Evolutionary conservation across 2,113 vertebrate species (phyloP), one percentile per base, ranked within the genome.

Genomic region (Sturnus vulgaris): DNA sequence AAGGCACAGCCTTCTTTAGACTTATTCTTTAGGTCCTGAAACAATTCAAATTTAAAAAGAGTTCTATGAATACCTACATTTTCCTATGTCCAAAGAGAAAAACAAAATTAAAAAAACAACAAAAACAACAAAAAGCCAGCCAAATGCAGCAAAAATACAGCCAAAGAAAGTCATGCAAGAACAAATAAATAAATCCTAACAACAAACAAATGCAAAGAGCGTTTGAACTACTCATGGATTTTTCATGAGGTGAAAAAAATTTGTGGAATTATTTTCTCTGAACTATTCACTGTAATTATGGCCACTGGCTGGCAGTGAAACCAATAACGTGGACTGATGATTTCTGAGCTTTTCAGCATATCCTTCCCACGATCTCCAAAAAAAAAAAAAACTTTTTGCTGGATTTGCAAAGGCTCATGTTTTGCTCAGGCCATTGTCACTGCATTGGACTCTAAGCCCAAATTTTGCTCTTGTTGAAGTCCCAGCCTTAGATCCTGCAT

Each of bases 161-260:
- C 55, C 82, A 65, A 69, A 60, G 56, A 61, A 82, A 76, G 60
- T 49, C 44, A 24, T 2, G 10, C 59, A 72, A 78, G 46, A 68
- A 24, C 28, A 90, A 72, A 77, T 40, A 83, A 87, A 72, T 60
- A 72, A 77, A 64, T 60, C 68, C 9, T 28, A 93, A 77, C 42
- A 57, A 73, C 60, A 83, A 88, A 79, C 42, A 76, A 68, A 86
- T 15, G 30, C 5, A 2, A 92, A 80, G 60, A 92, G 53, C n/a
- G 23, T 44, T 49, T 23, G 55, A 83, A 50, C 21, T 23, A 40
- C 39, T 86, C 59, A 61, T 73, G 59, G 91, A 72, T 81, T 81
- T 89, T 91, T 91, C 81, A 91, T 80, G 57, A 80, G 31, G 33
- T 63, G 28, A 63, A 82, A 84, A 82, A 80, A 91, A 86, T 86